Evolutionary conservation across 2,797 vertebrate genomes (phyloP).

Genomic region (Halcyon leucocephala): DNA sequence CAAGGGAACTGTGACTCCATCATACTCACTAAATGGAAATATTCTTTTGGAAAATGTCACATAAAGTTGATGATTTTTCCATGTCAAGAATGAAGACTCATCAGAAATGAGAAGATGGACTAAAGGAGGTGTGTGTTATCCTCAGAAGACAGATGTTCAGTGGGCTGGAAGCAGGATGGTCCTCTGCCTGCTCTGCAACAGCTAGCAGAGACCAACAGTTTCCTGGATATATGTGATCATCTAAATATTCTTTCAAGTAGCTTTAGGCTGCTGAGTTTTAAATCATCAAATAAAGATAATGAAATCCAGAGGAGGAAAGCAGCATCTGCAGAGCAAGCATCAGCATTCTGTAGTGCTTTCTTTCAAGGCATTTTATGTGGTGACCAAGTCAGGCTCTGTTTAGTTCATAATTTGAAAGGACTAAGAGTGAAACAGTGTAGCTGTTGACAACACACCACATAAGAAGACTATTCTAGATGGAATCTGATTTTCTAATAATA

Average conservation of each 20-base stretch:
- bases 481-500: neutral
- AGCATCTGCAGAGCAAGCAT: neutral
- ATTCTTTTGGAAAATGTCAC: neutral
- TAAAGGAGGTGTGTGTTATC: neutral
- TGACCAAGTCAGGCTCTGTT: neutral
- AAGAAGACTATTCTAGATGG: neutral
- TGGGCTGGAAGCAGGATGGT: neutral
- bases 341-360: neutral
- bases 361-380: neutral
- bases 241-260: neutral
- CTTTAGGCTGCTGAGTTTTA: neutral
- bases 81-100: neutral
- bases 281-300: neutral
- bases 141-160: neutral
- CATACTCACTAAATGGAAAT: neutral
- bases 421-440: neutral
- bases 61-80: neutral
- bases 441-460: neutral
- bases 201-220: neutral
- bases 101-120: neutral
- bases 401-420: neutral
- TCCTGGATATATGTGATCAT: neutral
- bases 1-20: neutral
- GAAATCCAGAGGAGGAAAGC: neutral
- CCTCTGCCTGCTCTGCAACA: neutral